Evolutionary conservation across 2,888 invertebrate genomes (phyloP).

Genomic region (Troides oblongomaculatus): DNA sequence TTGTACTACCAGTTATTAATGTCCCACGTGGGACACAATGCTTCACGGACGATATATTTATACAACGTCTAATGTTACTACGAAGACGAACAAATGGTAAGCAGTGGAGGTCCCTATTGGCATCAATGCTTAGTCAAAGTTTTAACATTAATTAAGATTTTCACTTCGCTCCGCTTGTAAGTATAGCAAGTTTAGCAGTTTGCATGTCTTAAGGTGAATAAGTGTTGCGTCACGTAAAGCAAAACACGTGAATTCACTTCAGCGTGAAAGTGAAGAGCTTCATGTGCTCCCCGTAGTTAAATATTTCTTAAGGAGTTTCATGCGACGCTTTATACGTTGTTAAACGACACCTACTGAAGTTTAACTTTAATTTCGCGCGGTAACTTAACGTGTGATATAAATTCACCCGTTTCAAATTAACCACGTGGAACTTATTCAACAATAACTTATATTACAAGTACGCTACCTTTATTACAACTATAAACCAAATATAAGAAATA

Average conservation of each 20-base stretch:
- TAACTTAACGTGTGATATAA: conserved; percentile 25
- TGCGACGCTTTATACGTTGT: conserved; percentile 15
- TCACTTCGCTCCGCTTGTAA: conserved; percentile 46
- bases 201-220: conserved; percentile 47
- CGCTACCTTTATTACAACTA: no score
- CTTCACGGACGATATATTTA: conserved; percentile 60
- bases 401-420: conserved; percentile 27
- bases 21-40: conserved; percentile 51
- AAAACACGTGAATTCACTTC: conserved; percentile 34
- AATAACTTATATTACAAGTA: not conserved
- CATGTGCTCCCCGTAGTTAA: conserved; percentile 25
- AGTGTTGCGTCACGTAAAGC: conserved; percentile 45
- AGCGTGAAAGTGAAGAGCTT: conserved; percentile 28
- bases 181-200: conserved; percentile 47
- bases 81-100: conserved; percentile 44
- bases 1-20: conserved; percentile 73
- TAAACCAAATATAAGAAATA: no score
- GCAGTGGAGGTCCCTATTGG: conserved; percentile 45
- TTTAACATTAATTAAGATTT: conserved; percentile 59
- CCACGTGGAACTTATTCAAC: not conserved
- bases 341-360: conserved; percentile 24
- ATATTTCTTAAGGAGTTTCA: conserved; percentile 24
- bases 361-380: conserved; percentile 22
- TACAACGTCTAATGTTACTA: conserved; percentile 34
- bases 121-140: conserved; percentile 54